phyloP scores from a whole-genome alignment of 30 jellyfish, hydroid and myxozoan species.

The Hydractinia echinata region DNA sequence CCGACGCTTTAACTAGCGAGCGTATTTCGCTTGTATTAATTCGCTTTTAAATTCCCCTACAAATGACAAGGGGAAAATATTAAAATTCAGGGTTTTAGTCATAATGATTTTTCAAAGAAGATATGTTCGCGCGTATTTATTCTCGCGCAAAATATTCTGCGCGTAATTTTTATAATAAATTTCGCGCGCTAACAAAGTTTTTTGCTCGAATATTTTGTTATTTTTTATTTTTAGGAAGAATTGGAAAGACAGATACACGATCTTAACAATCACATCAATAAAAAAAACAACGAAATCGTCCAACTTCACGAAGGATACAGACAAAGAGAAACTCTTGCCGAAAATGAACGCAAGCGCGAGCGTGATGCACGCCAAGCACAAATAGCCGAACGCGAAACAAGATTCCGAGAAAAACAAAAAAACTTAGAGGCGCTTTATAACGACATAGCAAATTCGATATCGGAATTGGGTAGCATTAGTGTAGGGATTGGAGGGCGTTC shows the following conservation, averaged over 20 bases:
- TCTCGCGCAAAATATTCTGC: too few species aligned
- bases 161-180: too few species aligned
- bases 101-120: too few species aligned
- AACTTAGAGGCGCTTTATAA: conserved; percentile 40
- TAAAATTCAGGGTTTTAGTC: too few species aligned
- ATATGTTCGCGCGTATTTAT: too few species aligned
- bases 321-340: conserved; percentile 55
- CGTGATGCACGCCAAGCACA: conserved; percentile 52
- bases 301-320: conserved; percentile 45
- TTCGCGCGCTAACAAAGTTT: too few species aligned
- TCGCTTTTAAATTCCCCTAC: too few species aligned
- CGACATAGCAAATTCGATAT: conserved; percentile 24
- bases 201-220: not conserved
- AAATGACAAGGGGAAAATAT: too few species aligned
- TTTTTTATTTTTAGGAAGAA: conserved; percentile 35
- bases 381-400: conserved; percentile 40
- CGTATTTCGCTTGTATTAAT: too few species aligned
- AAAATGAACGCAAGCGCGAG: conserved; percentile 53
- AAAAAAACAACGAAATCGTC: conserved; percentile 52
- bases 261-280: conserved; percentile 48
- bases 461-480: not conserved
- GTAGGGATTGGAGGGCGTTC: conserved; percentile 41
- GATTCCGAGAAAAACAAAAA: conserved; percentile 33
- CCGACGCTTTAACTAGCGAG: too few species aligned
- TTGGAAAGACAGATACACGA: conserved; percentile 55